A percentile compares a stretch with the other conserved stretches of the same genome.
phyloP scores from a whole-genome alignment of 2,888 invertebrate genomes.

The Leptopilina drosophilae region DNA sequence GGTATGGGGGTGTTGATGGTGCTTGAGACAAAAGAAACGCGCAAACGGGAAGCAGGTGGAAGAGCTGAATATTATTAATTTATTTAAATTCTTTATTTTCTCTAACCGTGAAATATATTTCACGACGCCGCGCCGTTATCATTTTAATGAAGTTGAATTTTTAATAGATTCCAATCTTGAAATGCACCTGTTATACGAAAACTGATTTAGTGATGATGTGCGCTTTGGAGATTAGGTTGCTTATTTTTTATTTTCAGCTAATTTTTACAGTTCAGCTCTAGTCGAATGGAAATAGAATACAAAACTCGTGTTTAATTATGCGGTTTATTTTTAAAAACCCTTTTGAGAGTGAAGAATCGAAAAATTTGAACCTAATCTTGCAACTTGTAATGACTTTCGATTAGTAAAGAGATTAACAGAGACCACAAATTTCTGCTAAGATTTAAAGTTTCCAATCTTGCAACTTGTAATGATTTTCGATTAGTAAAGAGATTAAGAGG shows the following conservation, averaged over 20 bases:
- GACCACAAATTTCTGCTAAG: no score
- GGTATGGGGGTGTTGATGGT: background rate
- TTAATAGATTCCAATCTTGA: background rate
- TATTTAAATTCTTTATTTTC: slow-evolving; percentile 33
- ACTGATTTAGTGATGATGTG: background rate
- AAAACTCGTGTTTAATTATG: no score
- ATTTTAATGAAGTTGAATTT: slow-evolving; percentile 27
- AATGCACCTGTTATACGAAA: slow-evolving; percentile 6
- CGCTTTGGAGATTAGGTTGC: background rate
- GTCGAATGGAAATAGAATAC: no score
- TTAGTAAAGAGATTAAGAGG: no score
- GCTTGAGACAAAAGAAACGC: slow-evolving; percentile 21
- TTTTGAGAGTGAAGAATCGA: no score
- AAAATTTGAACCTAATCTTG: no score
- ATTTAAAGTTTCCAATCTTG: no score
- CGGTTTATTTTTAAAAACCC: no score
- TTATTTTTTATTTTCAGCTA: background rate
- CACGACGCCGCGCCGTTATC: slow-evolving; percentile 10
- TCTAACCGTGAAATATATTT: slow-evolving; percentile 26
- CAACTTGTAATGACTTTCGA: no score
- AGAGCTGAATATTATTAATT: slow-evolving; percentile 23
- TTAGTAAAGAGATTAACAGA: no score
- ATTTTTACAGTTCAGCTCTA: no score
- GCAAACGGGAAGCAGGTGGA: slow-evolving; percentile 19
- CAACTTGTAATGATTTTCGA: no score